Conservation (phyloP, 2,888 invertebrate species). For the Tenthredo livida region DNA sequence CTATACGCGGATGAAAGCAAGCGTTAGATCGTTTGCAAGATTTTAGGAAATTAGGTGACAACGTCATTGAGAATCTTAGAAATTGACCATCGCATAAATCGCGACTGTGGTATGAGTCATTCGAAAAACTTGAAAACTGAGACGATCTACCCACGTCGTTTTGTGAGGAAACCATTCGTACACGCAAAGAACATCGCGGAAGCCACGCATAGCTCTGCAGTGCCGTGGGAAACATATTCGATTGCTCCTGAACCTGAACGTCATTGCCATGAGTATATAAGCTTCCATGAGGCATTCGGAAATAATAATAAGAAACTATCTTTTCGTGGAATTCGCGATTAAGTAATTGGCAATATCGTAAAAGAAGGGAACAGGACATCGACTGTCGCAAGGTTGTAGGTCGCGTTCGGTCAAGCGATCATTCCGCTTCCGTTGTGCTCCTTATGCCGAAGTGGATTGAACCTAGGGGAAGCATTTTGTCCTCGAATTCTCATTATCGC, state of each 20-base stretch:
- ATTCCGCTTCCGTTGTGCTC: constrained; percentile 21
- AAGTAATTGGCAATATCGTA: constrained; percentile 5
- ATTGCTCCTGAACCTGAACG: constrained; percentile 64
- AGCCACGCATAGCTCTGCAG: constrained; percentile 44
- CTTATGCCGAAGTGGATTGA: background rate
- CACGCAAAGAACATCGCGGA: background rate
- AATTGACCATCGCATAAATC: background rate
- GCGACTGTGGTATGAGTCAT: background rate
- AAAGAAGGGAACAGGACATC: background rate
- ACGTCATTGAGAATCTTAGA: background rate
- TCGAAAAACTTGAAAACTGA: background rate
- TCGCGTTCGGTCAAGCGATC: constrained; percentile 16
- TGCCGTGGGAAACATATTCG: constrained; percentile 72
- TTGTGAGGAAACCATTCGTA: background rate
- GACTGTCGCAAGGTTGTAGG: constrained; percentile 18
- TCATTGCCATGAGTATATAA: background rate
- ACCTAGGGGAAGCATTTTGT: background rate
- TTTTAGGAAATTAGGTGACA: background rate
- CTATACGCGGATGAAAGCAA: background rate
- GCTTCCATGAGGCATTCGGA: too few species aligned
- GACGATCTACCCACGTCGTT: too few species aligned
- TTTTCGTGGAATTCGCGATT: constrained; percentile 2
- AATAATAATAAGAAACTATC: constrained; percentile 39
- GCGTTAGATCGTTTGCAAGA: background rate
- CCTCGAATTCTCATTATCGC: background rate